phyloP scores from a whole-genome alignment of 2,113 vertebrate genomes.

The Scomber japonicus region DNA sequence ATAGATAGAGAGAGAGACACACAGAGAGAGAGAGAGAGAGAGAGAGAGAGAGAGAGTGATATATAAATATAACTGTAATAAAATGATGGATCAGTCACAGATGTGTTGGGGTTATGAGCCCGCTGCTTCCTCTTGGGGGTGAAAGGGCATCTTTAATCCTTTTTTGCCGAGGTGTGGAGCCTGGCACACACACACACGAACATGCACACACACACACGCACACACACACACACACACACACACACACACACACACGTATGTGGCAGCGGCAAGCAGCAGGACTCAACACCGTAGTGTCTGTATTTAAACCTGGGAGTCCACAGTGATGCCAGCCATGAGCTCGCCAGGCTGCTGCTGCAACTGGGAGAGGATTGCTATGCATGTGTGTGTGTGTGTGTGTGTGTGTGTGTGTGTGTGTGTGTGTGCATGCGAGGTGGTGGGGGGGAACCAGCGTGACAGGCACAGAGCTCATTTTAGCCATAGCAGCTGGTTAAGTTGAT shows the following conservation, averaged over 20 bases:
- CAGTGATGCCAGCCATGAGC: slow-evolving; percentile 38
- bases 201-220: too few relatives aligned
- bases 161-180: slow-evolving; percentile 15
- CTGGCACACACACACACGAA: slow-evolving; percentile 13
- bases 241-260: slow-evolving; percentile 5
- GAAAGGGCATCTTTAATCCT: slow-evolving; percentile 48
- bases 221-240: neutral
- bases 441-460: slow-evolving; percentile 7
- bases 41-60: neutral
- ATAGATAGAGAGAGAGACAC: too few relatives aligned
- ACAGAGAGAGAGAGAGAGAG: too few relatives aligned
- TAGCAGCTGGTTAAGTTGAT: slow-evolving; percentile 41
- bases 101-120: slow-evolving; percentile 32
- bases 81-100: slow-evolving; percentile 44
- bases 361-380: neutral
- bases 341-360: slow-evolving; percentile 18
- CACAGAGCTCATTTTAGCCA: slow-evolving; percentile 27
- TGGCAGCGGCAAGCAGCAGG: slow-evolving; percentile 21
- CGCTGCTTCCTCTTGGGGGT: slow-evolving; percentile 28
- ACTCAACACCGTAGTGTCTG: slow-evolving; percentile 31
- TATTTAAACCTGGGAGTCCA: slow-evolving; percentile 49
- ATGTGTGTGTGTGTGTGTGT: too few relatives aligned
- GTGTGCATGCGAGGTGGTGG: neutral
- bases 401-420: neutral
- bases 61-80: slow-evolving; percentile 1